Percentiles rank a stretch among this genome's conserved stretches.
These are phyloP conservation scores for Scotopteryx bipunctaria DNA, from an alignment of 2,888 invertebrate species.

Conservation along the genomic window DNA sequence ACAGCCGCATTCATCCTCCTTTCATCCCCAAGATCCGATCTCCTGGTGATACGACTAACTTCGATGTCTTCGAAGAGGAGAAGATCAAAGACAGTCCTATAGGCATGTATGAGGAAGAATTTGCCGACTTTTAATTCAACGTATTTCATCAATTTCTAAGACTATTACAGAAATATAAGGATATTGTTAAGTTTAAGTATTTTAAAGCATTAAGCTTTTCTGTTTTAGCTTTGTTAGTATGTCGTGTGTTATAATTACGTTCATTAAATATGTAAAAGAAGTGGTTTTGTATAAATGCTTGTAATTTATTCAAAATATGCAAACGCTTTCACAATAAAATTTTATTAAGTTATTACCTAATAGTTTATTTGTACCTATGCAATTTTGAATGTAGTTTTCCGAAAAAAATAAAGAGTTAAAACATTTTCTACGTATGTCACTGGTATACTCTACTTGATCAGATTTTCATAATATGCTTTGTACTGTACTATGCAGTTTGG, in stretches of 20 bases:
- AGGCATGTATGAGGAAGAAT: slow-evolving; percentile 85
- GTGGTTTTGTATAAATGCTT: slow-evolving; percentile 8
- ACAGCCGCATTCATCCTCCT: slow-evolving; percentile 87
- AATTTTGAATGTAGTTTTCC: no score
- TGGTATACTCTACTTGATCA: no score
- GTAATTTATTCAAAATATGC: slow-evolving; percentile 19
- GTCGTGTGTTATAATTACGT: neutral
- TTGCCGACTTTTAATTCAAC: slow-evolving; percentile 85
- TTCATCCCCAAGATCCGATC: slow-evolving; percentile 84
- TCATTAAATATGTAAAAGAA: neutral
- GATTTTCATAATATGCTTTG: no score
- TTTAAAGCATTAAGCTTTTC: slow-evolving; percentile 19
- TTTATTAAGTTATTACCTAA: neutral
- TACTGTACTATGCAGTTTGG: no score
- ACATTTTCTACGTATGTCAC: no score
- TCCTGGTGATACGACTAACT: slow-evolving; percentile 88
- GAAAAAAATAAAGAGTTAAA: no score
- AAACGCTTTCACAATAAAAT: slow-evolving; percentile 4
- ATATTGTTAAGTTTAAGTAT: slow-evolving; percentile 51
- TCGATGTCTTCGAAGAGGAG: slow-evolving; percentile 85
- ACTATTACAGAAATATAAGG: slow-evolving; percentile 38
- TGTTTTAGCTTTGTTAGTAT: slow-evolving; percentile 18
- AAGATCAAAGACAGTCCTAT: slow-evolving; percentile 75
- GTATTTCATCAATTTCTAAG: slow-evolving; percentile 28
- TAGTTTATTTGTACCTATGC: no score